These are phyloP conservation scores for Dicrostonyx torquatus DNA, from an alignment of 2,797 vertebrate genomes.

Conservation along the genomic window DNA sequence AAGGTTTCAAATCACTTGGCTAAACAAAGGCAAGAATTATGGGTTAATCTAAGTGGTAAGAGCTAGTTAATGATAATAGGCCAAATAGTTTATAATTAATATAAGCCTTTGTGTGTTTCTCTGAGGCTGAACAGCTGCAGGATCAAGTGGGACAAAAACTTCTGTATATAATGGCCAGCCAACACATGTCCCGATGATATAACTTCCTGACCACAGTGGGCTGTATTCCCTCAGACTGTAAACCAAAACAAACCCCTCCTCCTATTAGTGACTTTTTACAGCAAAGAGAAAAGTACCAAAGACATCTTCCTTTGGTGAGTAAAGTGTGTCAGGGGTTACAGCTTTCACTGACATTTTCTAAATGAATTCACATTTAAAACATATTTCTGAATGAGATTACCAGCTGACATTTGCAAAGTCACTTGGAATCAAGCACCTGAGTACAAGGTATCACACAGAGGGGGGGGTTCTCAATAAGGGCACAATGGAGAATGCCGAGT, in stretches of 20 bases:
- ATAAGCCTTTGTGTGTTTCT: too few relatives aligned
- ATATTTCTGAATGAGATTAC: not conserved
- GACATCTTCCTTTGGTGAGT: not conserved
- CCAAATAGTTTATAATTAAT: too few relatives aligned
- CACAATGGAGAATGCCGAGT: rapidly evolving
- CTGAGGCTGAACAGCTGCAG: too few relatives aligned
- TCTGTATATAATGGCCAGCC: rapidly evolving
- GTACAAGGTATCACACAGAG: not conserved
- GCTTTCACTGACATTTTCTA: not conserved
- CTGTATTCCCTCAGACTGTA: not conserved
- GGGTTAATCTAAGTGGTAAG: too few relatives aligned
- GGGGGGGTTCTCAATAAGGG: not conserved
- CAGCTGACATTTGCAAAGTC: not conserved
- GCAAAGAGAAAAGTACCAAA: not conserved
- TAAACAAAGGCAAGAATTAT: too few relatives aligned
- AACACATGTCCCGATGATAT: not conserved
- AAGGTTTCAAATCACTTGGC: too few relatives aligned
- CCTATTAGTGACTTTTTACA: not conserved
- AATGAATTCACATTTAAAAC: not conserved
- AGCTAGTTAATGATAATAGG: too few relatives aligned
- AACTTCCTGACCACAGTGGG: not conserved
- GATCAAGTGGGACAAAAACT: too few relatives aligned
- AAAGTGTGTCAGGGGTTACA: not conserved
- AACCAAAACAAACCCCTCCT: not conserved
- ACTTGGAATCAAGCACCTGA: not conserved